Conservation (phyloP, 2,888 invertebrate species). For the Conops quadrifasciatus region DNA sequence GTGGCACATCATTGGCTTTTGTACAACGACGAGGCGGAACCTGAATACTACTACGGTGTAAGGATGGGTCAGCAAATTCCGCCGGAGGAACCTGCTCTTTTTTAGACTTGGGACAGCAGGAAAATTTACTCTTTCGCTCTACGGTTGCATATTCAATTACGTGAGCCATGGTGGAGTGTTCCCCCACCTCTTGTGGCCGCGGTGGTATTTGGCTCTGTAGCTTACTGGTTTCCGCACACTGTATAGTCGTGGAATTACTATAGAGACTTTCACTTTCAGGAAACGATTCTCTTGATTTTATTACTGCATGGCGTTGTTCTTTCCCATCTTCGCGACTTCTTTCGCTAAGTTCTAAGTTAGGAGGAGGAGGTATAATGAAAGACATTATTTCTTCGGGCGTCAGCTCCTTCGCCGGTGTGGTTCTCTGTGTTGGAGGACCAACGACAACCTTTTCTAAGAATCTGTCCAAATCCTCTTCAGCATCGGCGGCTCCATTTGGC, state of each 20-base stretch:
- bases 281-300: constrained; percentile 20
- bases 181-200: not conserved
- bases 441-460: constrained; percentile 82
- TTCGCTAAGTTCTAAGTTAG: constrained; percentile 67
- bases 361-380: constrained; percentile 84
- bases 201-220: constrained; percentile 13
- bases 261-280: constrained; percentile 63
- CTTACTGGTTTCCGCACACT: constrained; percentile 38
- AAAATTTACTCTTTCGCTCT: constrained; percentile 77
- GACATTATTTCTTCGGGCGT: constrained; percentile 86
- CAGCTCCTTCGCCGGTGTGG: constrained; percentile 78
- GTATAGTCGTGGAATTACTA: constrained; percentile 66
- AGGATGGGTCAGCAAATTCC: constrained; percentile 10
- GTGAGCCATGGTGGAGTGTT: constrained; percentile 54
- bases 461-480: constrained; percentile 73
- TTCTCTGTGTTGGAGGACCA: constrained; percentile 80
- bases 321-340: constrained; percentile 15
- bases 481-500: constrained; percentile 2
- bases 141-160: constrained; percentile 78
- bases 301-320: constrained; percentile 28
- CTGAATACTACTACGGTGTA: constrained; percentile 62
- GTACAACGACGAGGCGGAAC: constrained; percentile 72
- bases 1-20: constrained; percentile 70
- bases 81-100: constrained; percentile 66
- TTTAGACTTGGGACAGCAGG: constrained; percentile 74